These are phyloP conservation scores for Pheosia tremula DNA, from an alignment of 2,888 invertebrate genomes.

Conservation along the genomic window DNA sequence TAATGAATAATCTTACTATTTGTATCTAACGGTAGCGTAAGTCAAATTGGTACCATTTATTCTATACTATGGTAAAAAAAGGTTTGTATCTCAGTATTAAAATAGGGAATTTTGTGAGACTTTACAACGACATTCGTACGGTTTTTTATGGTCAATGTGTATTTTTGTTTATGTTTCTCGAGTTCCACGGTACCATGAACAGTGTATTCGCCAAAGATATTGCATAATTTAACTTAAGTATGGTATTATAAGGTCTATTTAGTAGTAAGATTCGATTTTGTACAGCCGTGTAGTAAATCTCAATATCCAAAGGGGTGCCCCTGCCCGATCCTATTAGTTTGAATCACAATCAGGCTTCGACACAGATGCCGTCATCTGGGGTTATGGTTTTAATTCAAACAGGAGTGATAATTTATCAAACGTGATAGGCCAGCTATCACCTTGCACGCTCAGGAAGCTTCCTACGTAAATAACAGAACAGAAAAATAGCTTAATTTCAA, in stretches of 20 bases:
- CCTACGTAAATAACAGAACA: no score
- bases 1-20: constrained; percentile 15
- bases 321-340: background rate
- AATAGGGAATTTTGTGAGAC: constrained; percentile 75
- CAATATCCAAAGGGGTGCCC: constrained; percentile 14
- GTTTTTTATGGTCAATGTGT: constrained; percentile 51
- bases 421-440: no score
- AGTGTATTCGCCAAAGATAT: constrained; percentile 84
- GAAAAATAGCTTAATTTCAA: no score
- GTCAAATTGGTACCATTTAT: constrained; percentile 69
- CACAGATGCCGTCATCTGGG: no score
- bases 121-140: constrained; percentile 80
- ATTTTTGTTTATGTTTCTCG: constrained; percentile 47
- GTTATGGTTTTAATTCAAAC: no score
- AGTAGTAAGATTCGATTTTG: constrained; percentile 51
- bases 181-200: constrained; percentile 71
- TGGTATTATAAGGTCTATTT: constrained; percentile 43
- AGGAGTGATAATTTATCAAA: no score
- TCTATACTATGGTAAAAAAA: constrained; percentile 32
- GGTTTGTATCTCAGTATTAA: constrained; percentile 76
- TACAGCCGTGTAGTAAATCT: constrained; percentile 32
- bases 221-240: constrained; percentile 77
- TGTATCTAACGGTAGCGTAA: constrained; percentile 51
- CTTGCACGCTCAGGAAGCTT: no score
- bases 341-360: no score